Percentiles rank a stretch among this genome's conserved stretches.
These are phyloP conservation scores for Spinus olivaceus DNA, from an alignment of 2,797 vertebrate species.

Conservation along the genomic window DNA sequence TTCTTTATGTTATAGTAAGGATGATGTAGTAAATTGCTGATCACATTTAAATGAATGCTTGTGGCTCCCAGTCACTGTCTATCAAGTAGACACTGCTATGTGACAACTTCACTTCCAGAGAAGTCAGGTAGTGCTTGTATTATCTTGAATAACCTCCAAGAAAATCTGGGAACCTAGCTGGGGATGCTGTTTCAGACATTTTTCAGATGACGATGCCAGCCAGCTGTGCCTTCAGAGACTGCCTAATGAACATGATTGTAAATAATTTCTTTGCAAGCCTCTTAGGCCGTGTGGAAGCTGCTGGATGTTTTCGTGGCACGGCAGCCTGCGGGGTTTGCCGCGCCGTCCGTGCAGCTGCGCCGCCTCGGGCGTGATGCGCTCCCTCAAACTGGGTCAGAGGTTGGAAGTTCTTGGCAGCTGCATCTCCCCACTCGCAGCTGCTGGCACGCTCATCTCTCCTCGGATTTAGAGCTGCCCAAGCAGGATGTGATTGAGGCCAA, in stretches of 20 bases:
- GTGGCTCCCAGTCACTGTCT: not conserved
- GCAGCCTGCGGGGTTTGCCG: not conserved
- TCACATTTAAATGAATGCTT: not conserved
- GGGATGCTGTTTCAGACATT: not conserved
- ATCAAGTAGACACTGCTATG: not conserved
- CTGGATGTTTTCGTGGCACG: not conserved
- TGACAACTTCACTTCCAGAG: not conserved
- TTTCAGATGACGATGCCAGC: not conserved
- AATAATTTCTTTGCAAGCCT: not conserved
- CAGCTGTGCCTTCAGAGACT: not conserved
- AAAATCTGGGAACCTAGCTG: not conserved
- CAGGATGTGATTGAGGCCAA: constrained; percentile 63
- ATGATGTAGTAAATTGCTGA: not conserved
- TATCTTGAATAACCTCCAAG: not conserved
- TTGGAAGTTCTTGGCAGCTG: constrained; percentile 43
- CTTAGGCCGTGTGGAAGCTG: not conserved
- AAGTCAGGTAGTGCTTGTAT: not conserved
- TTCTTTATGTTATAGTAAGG: not conserved
- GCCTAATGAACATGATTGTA: not conserved
- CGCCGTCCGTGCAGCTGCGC: not conserved
- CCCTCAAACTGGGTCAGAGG: constrained; percentile 10
- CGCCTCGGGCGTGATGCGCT: not conserved
- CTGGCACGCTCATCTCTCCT: constrained; percentile 3
- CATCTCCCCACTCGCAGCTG: constrained; percentile 25
- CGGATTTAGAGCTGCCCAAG: constrained; percentile 37